These are phyloP conservation scores for Eupithecia pulchellata DNA, from an alignment of 2,888 invertebrate species.

Conservation along the genomic window DNA sequence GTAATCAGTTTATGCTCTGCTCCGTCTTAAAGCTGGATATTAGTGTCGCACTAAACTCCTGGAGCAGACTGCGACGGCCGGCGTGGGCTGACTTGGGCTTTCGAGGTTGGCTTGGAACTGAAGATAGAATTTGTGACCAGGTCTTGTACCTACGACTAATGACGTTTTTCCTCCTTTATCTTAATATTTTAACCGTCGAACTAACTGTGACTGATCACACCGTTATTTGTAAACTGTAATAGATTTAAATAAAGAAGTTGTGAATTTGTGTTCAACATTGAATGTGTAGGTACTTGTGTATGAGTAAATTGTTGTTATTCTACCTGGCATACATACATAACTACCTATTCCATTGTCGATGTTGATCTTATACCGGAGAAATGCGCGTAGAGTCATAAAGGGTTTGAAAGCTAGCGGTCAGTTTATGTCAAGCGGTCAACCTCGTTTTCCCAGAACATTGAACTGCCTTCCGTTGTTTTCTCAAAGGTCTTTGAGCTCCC, in stretches of 20 bases:
- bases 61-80: background rate
- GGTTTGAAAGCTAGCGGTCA: constrained; percentile 29
- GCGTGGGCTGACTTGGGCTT: background rate
- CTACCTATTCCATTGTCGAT: background rate
- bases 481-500: constrained; percentile 43
- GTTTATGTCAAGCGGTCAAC: constrained; percentile 31
- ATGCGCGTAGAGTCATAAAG: constrained; percentile 11
- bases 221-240: background rate
- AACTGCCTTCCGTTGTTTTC: constrained; percentile 43
- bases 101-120: background rate
- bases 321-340: background rate
- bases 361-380: constrained; percentile 4
- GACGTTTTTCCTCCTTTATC: background rate
- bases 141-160: background rate
- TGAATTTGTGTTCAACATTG: background rate
- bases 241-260: no score
- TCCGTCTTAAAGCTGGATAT: background rate
- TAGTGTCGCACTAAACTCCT: background rate
- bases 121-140: background rate
- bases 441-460: constrained; percentile 34
- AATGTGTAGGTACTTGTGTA: background rate
- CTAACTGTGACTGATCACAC: background rate
- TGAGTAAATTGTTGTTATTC: background rate
- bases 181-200: no score
- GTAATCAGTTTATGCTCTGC: constrained; percentile 13